Conservation (phyloP, 2,797 vertebrate genomes). For the Propithecus deckenii region DNA sequence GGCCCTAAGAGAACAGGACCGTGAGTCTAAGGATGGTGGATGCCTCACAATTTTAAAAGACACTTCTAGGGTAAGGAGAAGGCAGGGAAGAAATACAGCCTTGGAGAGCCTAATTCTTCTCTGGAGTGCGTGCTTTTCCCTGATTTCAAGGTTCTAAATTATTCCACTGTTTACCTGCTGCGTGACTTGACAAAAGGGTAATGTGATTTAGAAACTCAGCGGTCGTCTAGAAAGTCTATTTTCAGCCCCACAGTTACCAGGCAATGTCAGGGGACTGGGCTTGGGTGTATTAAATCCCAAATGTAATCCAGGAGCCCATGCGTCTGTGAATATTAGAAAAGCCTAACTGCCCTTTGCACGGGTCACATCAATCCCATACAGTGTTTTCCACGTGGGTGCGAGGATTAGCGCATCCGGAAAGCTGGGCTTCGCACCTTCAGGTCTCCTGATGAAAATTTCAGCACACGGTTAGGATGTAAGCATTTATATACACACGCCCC, state of each 20-base stretch:
- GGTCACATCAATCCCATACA: not conserved
- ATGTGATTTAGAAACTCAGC: conserved; percentile 62
- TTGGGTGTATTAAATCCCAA: conserved; percentile 17
- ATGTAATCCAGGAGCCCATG: conserved; percentile 40
- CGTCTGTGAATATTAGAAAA: conserved; percentile 34
- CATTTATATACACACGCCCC: not conserved
- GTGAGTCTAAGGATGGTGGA: not conserved
- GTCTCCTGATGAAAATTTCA: conserved; percentile 24
- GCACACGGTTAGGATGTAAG: not conserved
- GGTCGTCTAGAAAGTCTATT: conserved; percentile 57
- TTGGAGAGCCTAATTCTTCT: not conserved
- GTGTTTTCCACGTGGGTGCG: not conserved
- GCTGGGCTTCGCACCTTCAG: not conserved
- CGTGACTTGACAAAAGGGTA: conserved; percentile 56
- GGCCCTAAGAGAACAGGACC: not conserved
- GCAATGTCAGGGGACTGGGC: not conserved
- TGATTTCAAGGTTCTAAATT: conserved; percentile 32
- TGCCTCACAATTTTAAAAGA: not conserved
- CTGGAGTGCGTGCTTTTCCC: not conserved
- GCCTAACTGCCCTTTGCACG: not conserved
- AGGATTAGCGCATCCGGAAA: not conserved
- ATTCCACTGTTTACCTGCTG: conserved; percentile 58
- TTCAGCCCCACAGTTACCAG: conserved; percentile 10
- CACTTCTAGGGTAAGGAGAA: not conserved
- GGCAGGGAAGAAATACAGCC: not conserved